Evolutionary conservation across 2,113 vertebrate species (phyloP).

Genomic region (Oncorhynchus masou): DNA sequence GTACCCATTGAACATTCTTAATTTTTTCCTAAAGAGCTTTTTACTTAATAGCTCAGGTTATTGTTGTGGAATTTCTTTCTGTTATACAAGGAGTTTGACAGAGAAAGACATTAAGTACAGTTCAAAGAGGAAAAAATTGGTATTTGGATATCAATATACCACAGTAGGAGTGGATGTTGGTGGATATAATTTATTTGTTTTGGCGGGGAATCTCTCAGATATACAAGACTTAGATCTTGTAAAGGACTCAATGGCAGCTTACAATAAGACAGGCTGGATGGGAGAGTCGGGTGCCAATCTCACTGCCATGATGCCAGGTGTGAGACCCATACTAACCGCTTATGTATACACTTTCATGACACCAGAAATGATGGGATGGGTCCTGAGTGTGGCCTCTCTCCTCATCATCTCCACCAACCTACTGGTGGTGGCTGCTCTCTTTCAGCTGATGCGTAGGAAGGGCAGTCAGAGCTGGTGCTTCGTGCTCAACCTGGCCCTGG

Average conservation of each 20-base stretch:
- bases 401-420: conserved; percentile 83
- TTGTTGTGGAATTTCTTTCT: not conserved
- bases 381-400: conserved; percentile 75
- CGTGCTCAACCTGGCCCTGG: conserved; percentile 84
- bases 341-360: conserved; percentile 15
- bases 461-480: conserved; percentile 80
- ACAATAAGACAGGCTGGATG: conserved; percentile 12
- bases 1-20: not conserved
- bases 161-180: not conserved
- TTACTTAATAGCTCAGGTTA: not conserved
- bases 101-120: not conserved
- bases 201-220: not conserved
- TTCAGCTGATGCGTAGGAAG: conserved; percentile 76
- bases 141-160: conserved; percentile 8
- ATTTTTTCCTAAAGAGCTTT: not conserved
- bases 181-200: not conserved
- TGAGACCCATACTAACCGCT: not conserved
- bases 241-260: conserved; percentile 19
- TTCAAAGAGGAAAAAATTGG: not conserved
- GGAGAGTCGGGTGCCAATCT: not conserved
- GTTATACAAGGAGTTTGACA: not conserved
- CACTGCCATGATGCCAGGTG: conserved; percentile 1
- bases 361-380: conserved; percentile 61
- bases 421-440: conserved; percentile 71
- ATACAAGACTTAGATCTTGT: not conserved